A percentile compares a stretch with the other conserved stretches of the same genome.
These are phyloP conservation scores for Porites australiensis DNA, from an alignment of 64 coral and sea anemone species.

Conservation along the genomic window DNA sequence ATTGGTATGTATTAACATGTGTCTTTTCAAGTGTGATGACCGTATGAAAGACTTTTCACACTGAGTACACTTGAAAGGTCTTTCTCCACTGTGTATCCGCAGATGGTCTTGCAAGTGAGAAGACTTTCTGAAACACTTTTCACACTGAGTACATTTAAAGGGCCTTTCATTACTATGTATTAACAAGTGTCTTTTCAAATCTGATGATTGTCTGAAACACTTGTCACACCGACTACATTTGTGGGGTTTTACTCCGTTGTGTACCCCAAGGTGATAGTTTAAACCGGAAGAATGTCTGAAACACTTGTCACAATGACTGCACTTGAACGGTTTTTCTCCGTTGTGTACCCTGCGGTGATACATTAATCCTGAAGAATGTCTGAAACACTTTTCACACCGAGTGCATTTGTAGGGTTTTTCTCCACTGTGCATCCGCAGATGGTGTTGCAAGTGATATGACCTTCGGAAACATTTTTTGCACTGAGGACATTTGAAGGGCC, in stretches of 20 bases:
- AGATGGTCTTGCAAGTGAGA: neutral
- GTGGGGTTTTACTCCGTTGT: neutral
- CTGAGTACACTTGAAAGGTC: neutral
- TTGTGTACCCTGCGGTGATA: neutral
- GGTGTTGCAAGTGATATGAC: neutral
- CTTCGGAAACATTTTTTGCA: neutral
- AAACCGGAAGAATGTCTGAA: neutral
- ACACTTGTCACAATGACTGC: neutral
- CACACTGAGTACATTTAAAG: neutral
- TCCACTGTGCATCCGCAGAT: conserved; percentile 3
- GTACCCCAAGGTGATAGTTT: neutral
- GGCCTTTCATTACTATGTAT: neutral
- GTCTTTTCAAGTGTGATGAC: neutral
- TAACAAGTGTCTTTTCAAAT: neutral
- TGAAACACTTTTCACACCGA: conserved; percentile 5
- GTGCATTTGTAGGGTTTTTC: neutral
- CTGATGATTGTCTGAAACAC: neutral
- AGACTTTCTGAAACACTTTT: neutral
- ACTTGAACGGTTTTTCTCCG: neutral
- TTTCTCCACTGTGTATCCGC: neutral
- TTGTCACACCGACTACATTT: conserved; percentile 8
- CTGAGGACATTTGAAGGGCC: conserved; percentile 21
- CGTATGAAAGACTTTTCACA: neutral
- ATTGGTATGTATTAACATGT: neutral
- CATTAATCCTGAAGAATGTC: neutral